Evolutionary conservation across 2,797 vertebrate genomes (phyloP).

Genomic region (Hipposideros larvatus): DNA sequence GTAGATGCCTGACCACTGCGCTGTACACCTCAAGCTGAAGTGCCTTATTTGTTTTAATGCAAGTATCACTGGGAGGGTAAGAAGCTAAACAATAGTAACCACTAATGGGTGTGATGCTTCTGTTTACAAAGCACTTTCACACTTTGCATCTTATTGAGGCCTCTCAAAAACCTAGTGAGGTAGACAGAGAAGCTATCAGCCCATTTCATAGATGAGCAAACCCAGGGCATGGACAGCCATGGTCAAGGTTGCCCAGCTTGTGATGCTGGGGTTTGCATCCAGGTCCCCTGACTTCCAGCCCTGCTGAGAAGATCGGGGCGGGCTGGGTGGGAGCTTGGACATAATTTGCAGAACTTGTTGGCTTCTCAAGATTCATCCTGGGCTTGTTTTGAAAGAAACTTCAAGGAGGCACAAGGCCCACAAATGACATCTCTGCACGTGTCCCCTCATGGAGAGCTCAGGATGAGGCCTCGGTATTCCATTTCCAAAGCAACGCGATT

Average conservation of each 20-base stretch:
- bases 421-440: accelerated
- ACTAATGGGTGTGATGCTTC: neutral
- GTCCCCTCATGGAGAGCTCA: neutral
- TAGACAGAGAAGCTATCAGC: neutral
- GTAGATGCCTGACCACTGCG: too few species aligned
- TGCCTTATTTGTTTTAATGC: neutral
- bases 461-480: neutral
- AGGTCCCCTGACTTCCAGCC: neutral
- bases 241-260: neutral
- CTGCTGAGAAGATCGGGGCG: neutral
- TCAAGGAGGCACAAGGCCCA: neutral
- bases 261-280: neutral
- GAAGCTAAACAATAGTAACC: neutral
- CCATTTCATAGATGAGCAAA: neutral
- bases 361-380: neutral
- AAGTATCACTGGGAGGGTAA: neutral
- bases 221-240: neutral
- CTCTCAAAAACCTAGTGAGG: neutral
- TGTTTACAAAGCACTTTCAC: neutral
- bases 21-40: neutral
- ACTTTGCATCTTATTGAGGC: neutral
- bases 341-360: neutral
- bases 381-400: neutral
- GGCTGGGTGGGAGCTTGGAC: neutral
- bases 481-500: neutral